Evolutionary conservation across 2,113 vertebrate genomes (phyloP).

Genomic region (Ophthalmolycus amberensis): DNA sequence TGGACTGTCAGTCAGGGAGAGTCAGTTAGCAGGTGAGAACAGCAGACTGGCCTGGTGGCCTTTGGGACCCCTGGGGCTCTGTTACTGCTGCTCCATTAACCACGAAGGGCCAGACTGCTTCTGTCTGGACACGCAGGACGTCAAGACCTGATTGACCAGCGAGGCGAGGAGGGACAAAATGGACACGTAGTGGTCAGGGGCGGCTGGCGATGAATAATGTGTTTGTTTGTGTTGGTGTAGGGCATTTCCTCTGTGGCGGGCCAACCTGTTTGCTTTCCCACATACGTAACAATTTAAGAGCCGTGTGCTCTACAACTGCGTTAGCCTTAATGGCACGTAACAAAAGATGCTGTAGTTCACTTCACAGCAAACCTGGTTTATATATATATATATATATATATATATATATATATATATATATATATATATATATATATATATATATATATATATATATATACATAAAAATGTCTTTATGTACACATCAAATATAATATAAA

Average conservation of each 20-base stretch:
- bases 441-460: background rate
- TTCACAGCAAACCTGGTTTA: background rate
- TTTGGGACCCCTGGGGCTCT: conserved; percentile 25
- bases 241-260: conserved; percentile 33
- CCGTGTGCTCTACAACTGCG: background rate
- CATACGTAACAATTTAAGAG: conserved; percentile 16
- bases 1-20: conserved; percentile 21
- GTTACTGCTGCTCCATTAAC: conserved; percentile 48
- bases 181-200: conserved; percentile 44
- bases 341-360: conserved; percentile 15
- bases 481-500: too few species aligned
- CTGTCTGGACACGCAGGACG: conserved; percentile 41
- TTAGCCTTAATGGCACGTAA: background rate
- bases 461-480: too few species aligned
- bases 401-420: too few species aligned
- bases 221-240: conserved; percentile 26
- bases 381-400: too few species aligned
- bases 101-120: conserved; percentile 21
- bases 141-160: conserved; percentile 48
- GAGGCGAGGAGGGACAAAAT: conserved; percentile 56
- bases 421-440: too few species aligned
- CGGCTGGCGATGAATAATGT: conserved; percentile 18
- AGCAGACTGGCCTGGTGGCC: conserved; percentile 40
- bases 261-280: conserved; percentile 47
- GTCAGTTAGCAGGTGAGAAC: conserved; percentile 57